Conservation (phyloP, 2,888 invertebrate species). For the Acrocyrtus sp. region DNA sequence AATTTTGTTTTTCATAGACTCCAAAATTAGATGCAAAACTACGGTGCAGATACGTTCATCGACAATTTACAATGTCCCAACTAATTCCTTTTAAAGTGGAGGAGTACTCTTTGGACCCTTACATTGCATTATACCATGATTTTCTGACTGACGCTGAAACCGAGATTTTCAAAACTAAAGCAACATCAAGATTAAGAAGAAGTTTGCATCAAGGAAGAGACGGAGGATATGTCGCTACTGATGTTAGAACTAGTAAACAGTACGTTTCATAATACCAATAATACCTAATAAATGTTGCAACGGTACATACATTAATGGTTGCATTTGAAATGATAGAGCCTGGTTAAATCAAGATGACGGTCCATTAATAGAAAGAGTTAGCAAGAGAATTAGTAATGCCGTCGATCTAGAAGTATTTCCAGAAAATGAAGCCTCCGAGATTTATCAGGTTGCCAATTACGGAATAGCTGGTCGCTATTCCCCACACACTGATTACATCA, state of each 20-base stretch:
- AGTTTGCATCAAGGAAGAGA: constrained; percentile 63
- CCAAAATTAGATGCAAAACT: constrained; percentile 60
- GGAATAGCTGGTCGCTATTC: constrained; percentile 64
- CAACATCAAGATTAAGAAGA: constrained; percentile 58
- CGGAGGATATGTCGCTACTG: constrained; percentile 63
- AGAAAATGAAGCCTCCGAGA: constrained; percentile 62
- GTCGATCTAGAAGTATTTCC: constrained; percentile 60
- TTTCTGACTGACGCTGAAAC: constrained; percentile 63
- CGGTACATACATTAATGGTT: too few relatives aligned
- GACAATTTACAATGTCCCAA: constrained; percentile 56
- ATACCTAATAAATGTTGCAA: too few relatives aligned
- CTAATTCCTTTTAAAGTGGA: constrained; percentile 64
- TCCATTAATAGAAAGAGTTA: constrained; percentile 53
- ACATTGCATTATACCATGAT: constrained; percentile 63
- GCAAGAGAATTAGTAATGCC: constrained; percentile 57
- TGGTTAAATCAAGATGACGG: constrained; percentile 64
- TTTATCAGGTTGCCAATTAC: constrained; percentile 64
- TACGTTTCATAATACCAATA: too few relatives aligned
- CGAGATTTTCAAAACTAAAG: constrained; percentile 58
- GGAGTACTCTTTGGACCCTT: constrained; percentile 63
- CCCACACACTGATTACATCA: constrained; percentile 64
- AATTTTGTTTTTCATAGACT: too few relatives aligned
- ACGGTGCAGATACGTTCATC: constrained; percentile 56
- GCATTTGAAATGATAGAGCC: constrained; percentile 63
- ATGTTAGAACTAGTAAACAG: constrained; percentile 64